phyloP scores from a whole-genome alignment of 1,140 invertebrate species.

The Drosophila sproati region DNA sequence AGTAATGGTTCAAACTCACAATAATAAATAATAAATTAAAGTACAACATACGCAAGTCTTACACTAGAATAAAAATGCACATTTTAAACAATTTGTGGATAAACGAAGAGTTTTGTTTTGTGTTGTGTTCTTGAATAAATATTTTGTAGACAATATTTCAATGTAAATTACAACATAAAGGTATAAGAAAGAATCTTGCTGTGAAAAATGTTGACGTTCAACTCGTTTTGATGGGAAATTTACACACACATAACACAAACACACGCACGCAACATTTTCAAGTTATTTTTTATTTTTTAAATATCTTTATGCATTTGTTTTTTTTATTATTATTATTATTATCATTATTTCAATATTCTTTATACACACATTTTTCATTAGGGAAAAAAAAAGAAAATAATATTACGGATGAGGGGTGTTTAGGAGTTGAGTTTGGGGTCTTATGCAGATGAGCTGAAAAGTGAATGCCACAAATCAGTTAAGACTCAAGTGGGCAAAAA shows the following conservation, averaged over 20 bases:
- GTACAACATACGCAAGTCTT: conserved; percentile 25
- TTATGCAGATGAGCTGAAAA: conserved; percentile 64
- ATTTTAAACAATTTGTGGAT: conserved; percentile 59
- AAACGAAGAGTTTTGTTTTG: conserved; percentile 56
- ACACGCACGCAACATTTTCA: conserved; percentile 26
- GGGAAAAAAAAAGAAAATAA: conserved; percentile 27
- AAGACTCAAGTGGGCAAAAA: conserved; percentile 47
- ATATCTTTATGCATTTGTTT: conserved; percentile 25
- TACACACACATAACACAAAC: conserved; percentile 31
- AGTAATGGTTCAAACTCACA: conserved; percentile 11
- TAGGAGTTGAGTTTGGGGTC: conserved; percentile 3
- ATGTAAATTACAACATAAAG: conserved; percentile 78
- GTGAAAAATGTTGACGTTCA: conserved; percentile 24
- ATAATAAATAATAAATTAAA: not conserved
- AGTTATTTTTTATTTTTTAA: conserved; percentile 47
- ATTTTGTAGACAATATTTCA: conserved; percentile 73
- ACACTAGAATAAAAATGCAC: conserved; percentile 78
- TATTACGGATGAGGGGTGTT: conserved; percentile 14
- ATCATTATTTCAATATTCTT: not conserved
- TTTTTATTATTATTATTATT: conserved; percentile 29
- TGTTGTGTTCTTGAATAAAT: conserved; percentile 72
- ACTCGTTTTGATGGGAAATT: conserved; percentile 19
- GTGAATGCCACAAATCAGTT: conserved; percentile 62
- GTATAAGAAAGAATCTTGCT: conserved; percentile 14
- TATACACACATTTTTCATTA: conserved; percentile 55